Evolutionary conservation across 1,140 invertebrate genomes (phyloP), one percentile per base, ranked within the genome.

Genomic region (Drosophila lowei): DNA sequence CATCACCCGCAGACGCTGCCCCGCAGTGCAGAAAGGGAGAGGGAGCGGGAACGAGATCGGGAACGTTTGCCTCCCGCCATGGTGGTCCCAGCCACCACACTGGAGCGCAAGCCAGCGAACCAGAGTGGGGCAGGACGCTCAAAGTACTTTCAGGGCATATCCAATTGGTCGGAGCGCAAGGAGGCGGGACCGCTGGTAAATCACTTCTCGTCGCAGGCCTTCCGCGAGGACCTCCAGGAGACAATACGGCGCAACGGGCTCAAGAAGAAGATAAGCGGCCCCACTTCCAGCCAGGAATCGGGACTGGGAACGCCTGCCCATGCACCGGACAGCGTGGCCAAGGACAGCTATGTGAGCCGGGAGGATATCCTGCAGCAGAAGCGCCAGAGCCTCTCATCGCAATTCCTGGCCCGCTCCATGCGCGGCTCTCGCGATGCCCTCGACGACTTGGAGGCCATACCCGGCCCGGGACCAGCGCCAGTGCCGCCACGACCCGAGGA

Each of bases 161-260:
- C 93, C 52, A 95, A 96, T 75, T 96, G 95, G 95, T 95, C 95
- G 1, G 95, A 96, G 79, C 92, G 95, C 16, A 92, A 94, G 71
- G 93, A 93, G 49, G 28, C 60, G 0, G 70, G 67, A 11, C 55
- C 76, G 5, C 53, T 75, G 25, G 48, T 68, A 11, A 91, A 88
- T 61, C 88, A 91, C 48, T 88, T 91, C 53, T 77, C 83, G 2
- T 77, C 90, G 43, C 90, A 91, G 54, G 90, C 90, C 2, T 91
- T 91, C 25, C 81, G 89, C 34, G 90, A 91, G 47, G 91, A 91
- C 48, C 76, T 91, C 13, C 88, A 90, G 56, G 91, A 91, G 43
- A 91, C 91, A 6, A 77, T 91, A 6, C 79, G 90, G 0, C 79
- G 90, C 15, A 91, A 91, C 55, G 72, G 81, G 0, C 64, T 90